Base-by-base conservation (phyloP, 2,888 invertebrate species). In the Lepidonotus clava region DNA sequence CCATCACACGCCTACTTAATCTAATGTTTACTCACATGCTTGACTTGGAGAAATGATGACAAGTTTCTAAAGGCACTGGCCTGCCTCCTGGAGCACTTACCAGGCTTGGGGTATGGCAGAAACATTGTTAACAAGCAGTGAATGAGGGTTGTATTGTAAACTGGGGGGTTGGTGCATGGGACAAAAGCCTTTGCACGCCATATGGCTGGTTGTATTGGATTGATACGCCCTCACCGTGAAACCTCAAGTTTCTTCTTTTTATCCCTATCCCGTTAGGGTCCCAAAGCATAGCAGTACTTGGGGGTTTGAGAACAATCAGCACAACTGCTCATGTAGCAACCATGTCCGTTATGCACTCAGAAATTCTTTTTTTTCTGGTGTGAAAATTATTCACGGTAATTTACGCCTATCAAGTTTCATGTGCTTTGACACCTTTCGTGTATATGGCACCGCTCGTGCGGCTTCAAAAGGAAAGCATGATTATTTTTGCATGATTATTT, bases 1-100 rank as follows among this genome's bases (percentile, higher is more conserved):
- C n/a, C 61, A n/a, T 24, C 61, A 61, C 61, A 18, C 11, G 24
- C n/a, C 61, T 32, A 61, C 61, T 61, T 61, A 61, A 61, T 61
- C 61, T 32, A 32, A 61, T 61, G 61, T 61, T 18, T 61, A 14
- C 61, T 61, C 61, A 61, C 61, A 61, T 61, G 61, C 61, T 61
- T 61, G 61, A 61, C 61, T 61, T 61, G 24, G 21, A 28, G n/a
- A 61, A 18, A 61, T 61, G 61, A 61, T 61, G 61, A 61, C 61
- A 61, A 61, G 28, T 24, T 24, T 61, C 61, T 32, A 61, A n/a
- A 61, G 61, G 28, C 24, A 24, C 11, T 11, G 61, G 28, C 61
- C 14, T n/a, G 11, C 28, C 61, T 61, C 61, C 14, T 5, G 61
- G 61, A 61, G 61, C 61, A 61, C 61, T 24, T 61, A 5, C 28